Percentiles rank a stretch among this genome's conserved stretches.
Conservation (phyloP, 2,113 vertebrate genomes). For the Uria lomvia region DNA sequence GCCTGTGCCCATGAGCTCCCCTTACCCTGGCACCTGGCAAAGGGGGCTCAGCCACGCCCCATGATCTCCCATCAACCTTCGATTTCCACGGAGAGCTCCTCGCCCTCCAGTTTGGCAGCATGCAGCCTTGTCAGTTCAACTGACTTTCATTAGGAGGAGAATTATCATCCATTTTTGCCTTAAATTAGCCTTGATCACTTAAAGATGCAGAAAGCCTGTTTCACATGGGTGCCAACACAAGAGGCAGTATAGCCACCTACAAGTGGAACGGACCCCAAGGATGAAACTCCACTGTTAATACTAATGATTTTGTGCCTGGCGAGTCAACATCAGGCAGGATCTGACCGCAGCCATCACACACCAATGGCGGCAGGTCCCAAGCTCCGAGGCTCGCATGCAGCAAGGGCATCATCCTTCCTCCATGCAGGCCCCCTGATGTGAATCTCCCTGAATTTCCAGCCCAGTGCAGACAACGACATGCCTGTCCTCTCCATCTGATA, state of each 20-base stretch:
- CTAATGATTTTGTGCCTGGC: neutral
- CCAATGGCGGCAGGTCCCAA: neutral
- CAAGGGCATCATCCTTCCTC: neutral
- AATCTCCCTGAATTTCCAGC: neutral
- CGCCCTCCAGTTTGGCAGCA: accelerated
- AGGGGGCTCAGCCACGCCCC: accelerated
- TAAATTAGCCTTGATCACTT: neutral
- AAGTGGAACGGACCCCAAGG: accelerated
- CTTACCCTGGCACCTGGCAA: neutral
- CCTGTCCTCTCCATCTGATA: neutral
- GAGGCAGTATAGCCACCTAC: accelerated
- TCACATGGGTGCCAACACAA: accelerated
- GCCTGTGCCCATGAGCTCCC: accelerated
- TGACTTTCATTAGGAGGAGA: neutral
- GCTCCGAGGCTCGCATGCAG: accelerated
- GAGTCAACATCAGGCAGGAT: neutral
- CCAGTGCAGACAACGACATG: neutral
- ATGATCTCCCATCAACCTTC: accelerated
- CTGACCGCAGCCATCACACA: accelerated
- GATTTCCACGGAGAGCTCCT: accelerated
- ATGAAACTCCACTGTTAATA: neutral
- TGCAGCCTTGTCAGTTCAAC: neutral
- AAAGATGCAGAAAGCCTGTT: neutral
- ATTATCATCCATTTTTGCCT: neutral
- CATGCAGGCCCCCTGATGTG: accelerated